A percentile compares a stretch with the other conserved stretches of the same genome.
phyloP scores from a whole-genome alignment of 1,140 invertebrate species.

The Eciton burchellii region DNA sequence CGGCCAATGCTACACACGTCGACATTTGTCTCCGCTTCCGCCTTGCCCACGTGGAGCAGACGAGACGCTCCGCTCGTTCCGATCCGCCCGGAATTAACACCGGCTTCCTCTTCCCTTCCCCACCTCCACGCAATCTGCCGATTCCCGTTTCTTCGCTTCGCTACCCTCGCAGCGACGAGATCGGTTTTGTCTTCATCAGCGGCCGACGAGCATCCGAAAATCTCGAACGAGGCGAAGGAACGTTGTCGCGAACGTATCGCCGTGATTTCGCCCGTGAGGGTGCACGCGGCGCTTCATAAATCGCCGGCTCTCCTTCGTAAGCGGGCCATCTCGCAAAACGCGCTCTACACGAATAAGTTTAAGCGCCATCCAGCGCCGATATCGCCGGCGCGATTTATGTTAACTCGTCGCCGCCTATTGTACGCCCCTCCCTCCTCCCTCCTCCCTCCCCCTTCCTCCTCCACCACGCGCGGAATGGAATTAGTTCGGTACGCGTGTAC shows the following conservation, averaged over 20 bases:
- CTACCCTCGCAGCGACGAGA: slow-evolving; percentile 60
- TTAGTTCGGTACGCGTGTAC: slow-evolving; percentile 63
- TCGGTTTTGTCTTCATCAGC: no score
- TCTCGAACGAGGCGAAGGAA: slow-evolving; percentile 2
- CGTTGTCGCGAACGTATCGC: background rate
- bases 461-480: slow-evolving; percentile 28
- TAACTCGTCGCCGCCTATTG: slow-evolving; percentile 64
- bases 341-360: slow-evolving; percentile 50
- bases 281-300: slow-evolving; percentile 19
- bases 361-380: slow-evolving; percentile 53
- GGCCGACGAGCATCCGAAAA: background rate
- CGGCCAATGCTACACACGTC: slow-evolving; percentile 25
- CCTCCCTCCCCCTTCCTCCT: slow-evolving; percentile 27
- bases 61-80: background rate
- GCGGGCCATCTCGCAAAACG: slow-evolving; percentile 18
- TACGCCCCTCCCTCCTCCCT: slow-evolving; percentile 14
- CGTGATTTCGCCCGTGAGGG: slow-evolving; percentile 6
- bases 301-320: slow-evolving; percentile 2
- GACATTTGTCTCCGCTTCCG: slow-evolving; percentile 30
- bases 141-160: slow-evolving; percentile 51
- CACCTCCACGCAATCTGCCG: no score
- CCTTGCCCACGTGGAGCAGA: background rate
- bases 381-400: slow-evolving; percentile 69
- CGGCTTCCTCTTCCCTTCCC: slow-evolving; percentile 51
- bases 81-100: background rate